phyloP scores from a whole-genome alignment of 2,113 vertebrate species.

The Monarcha castaneiventris region DNA sequence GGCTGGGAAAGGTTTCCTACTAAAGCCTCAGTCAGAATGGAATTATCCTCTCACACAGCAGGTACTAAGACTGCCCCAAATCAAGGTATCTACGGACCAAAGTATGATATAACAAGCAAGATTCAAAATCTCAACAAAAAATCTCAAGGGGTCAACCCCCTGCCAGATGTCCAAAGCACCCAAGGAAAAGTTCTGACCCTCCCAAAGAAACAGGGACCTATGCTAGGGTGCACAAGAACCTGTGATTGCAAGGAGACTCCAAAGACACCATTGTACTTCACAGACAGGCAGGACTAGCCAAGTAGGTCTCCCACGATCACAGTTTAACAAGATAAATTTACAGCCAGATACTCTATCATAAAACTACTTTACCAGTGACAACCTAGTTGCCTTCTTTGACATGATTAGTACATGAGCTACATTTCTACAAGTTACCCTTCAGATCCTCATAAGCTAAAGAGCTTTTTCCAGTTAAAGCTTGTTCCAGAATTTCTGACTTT shows the following conservation, averaged over 20 bases:
- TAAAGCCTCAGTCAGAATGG: neutral
- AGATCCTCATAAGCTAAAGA: neutral
- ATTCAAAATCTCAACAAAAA: neutral
- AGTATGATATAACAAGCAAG: neutral
- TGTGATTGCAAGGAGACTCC: neutral
- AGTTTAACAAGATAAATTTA: neutral
- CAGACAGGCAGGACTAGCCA: neutral
- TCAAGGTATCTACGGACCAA: rapidly evolving
- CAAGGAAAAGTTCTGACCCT: neutral
- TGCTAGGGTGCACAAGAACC: neutral
- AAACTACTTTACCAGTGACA: neutral
- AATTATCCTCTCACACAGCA: neutral
- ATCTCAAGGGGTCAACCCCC: neutral
- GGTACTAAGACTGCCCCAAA: neutral
- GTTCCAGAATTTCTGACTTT: neutral
- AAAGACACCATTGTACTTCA: rapidly evolving
- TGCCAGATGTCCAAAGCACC: neutral
- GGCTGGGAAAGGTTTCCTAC: neutral
- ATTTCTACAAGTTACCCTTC: neutral
- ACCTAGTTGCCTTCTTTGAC: neutral
- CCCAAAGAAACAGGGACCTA: neutral
- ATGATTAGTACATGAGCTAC: neutral
- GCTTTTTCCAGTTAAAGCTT: neutral
- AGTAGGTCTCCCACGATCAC: neutral
- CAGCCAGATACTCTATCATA: neutral